phyloP scores from a whole-genome alignment of 1,140 invertebrate genomes.

The Papilio dardanus region DNA sequence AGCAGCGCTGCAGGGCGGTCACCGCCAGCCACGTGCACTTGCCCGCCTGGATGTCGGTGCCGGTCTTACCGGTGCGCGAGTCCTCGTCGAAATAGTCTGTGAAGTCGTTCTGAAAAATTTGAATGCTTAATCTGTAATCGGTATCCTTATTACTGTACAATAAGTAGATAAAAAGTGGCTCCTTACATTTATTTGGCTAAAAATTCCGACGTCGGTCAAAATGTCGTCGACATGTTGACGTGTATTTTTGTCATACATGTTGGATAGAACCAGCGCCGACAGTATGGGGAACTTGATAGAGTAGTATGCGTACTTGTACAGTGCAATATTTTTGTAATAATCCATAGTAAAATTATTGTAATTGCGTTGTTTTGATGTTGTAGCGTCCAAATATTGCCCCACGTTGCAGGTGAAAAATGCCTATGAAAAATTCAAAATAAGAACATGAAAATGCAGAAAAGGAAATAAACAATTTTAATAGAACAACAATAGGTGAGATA shows the following conservation, averaged over 20 bases:
- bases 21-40: constrained; percentile 99
- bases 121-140: too few relatives aligned
- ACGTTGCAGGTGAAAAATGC: constrained; percentile 86
- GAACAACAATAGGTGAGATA: too few relatives aligned
- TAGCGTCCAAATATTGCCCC: constrained; percentile 88
- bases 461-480: too few relatives aligned
- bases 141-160: not conserved
- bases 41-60: constrained; percentile 96
- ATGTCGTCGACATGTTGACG: constrained; percentile 86
- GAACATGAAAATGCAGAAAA: too few relatives aligned
- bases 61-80: constrained; percentile 92
- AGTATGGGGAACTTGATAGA: constrained; percentile 93
- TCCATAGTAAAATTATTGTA: constrained; percentile 82
- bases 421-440: constrained; percentile 50
- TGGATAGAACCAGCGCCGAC: constrained; percentile 90
- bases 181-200: constrained; percentile 93
- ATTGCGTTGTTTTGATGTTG: constrained; percentile 82
- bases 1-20: constrained; percentile 92
- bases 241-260: constrained; percentile 86
- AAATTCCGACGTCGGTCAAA: constrained; percentile 92
- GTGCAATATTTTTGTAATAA: constrained; percentile 93
- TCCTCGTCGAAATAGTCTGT: constrained; percentile 96
- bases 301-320: constrained; percentile 96
- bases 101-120: constrained; percentile 94
- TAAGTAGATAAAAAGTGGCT: not conserved